Evolutionary conservation across 2,113 vertebrate genomes (phyloP).

Genomic region (Atlantisia rogersi): DNA sequence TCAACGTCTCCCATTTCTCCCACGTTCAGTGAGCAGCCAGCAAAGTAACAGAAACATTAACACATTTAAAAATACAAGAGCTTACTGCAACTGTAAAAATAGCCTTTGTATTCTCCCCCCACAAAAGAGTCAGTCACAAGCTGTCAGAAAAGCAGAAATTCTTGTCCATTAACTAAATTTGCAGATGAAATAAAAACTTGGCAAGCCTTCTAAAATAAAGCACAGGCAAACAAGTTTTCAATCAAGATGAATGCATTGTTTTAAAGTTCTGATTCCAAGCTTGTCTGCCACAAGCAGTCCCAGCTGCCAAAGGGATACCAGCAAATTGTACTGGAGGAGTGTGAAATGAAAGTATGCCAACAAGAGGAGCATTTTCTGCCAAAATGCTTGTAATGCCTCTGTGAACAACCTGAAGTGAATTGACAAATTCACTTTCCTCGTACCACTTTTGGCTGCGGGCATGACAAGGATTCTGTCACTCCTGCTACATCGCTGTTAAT

Average conservation of each 20-base stretch:
- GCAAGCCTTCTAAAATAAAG: not conserved
- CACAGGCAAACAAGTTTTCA: not conserved
- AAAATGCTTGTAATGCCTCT: not conserved
- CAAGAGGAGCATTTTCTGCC: not conserved
- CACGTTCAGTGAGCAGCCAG: not conserved
- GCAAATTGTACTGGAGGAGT: not conserved
- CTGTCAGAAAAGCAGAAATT: not conserved
- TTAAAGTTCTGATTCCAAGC: not conserved
- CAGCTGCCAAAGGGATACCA: not conserved
- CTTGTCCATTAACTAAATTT: not conserved
- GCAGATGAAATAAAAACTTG: not conserved
- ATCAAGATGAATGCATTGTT: not conserved
- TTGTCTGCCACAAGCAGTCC: not conserved
- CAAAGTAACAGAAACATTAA: not conserved
- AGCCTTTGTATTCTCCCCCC: not conserved
- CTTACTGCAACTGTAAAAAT: not conserved
- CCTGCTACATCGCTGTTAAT: not conserved
- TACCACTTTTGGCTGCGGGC: not conserved
- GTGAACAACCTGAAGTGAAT: not conserved
- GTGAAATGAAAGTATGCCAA: not conserved
- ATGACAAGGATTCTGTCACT: slow-evolving; percentile 42
- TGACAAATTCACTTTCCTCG: not conserved
- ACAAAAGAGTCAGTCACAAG: not conserved
- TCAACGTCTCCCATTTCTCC: not conserved
- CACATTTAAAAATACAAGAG: not conserved